Evolutionary conservation across 2,113 vertebrate species (phyloP).

Genomic region (Atractosteus spatula): DNA sequence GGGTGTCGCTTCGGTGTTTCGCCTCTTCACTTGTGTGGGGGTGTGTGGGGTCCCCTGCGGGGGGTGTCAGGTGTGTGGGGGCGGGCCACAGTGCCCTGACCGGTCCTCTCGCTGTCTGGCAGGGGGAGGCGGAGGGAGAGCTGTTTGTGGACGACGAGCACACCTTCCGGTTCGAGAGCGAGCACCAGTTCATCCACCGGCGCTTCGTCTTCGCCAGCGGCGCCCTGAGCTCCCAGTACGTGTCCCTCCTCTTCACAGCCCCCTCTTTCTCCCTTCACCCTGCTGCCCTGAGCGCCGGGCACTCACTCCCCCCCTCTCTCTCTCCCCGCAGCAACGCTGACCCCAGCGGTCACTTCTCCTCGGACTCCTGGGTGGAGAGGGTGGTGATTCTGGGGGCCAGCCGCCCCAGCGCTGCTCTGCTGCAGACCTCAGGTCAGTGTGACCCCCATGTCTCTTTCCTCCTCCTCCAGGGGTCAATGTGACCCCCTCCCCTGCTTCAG

Average conservation of each 20-base stretch:
- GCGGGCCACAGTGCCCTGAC: background rate
- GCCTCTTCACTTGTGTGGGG: background rate
- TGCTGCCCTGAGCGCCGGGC: background rate
- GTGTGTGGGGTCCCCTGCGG: background rate
- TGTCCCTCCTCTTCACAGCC: background rate
- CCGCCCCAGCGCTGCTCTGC: slow-evolving; percentile 65
- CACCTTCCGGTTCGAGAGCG: slow-evolving; percentile 74
- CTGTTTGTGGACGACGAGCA: slow-evolving; percentile 85
- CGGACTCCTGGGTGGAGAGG: slow-evolving; percentile 75
- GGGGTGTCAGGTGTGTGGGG: background rate
- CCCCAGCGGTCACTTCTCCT: slow-evolving; percentile 67
- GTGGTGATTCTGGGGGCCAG: slow-evolving; percentile 75
- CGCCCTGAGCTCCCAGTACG: slow-evolving; percentile 74
- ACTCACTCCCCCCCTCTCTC: background rate
- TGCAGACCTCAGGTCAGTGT: slow-evolving; percentile 69
- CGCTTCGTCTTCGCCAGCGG: slow-evolving; percentile 69
- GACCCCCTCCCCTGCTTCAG: background rate
- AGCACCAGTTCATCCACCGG: slow-evolving; percentile 70
- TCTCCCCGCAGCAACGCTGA: slow-evolving; percentile 63
- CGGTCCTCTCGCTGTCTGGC: slow-evolving; percentile 18
- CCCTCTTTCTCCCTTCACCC: background rate
- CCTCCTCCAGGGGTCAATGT: background rate
- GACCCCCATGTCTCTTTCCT: too few species aligned
- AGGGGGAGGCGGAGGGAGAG: slow-evolving; percentile 80
- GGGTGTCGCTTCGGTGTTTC: too few species aligned